Evolutionary conservation across 1,140 invertebrate species (phyloP).

Genomic region (Halictus rubicundus): DNA sequence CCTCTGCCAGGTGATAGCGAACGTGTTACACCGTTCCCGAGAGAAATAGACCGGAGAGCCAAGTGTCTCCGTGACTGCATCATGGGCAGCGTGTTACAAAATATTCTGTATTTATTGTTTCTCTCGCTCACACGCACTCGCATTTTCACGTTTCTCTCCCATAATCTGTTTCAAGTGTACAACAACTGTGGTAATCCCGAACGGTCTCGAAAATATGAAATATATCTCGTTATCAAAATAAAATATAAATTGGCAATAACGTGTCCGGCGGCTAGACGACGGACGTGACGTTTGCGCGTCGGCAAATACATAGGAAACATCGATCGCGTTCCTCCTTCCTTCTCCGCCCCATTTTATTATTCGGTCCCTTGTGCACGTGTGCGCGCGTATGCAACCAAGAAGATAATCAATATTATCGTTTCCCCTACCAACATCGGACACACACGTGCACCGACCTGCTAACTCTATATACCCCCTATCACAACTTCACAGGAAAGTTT

Average conservation of each 20-base stretch:
- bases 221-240: slow-evolving; percentile 71
- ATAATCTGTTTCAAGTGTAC: not conserved
- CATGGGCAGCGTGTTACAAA: slow-evolving; percentile 21
- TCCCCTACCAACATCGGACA: not conserved
- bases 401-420: slow-evolving; percentile 41
- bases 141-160: not conserved
- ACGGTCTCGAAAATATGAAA: slow-evolving; percentile 66
- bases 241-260: slow-evolving; percentile 75
- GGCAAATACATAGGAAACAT: slow-evolving; percentile 70
- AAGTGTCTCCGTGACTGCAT: too few relatives aligned
- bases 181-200: slow-evolving; percentile 47
- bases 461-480: slow-evolving; percentile 16
- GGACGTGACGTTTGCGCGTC: slow-evolving; percentile 46
- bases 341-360: slow-evolving; percentile 12
- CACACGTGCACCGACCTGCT: not conserved
- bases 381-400: not conserved
- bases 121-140: slow-evolving; percentile 9
- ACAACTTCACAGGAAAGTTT: slow-evolving; percentile 34
- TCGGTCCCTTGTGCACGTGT: not conserved
- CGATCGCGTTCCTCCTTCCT: slow-evolving; percentile 54
- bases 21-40: too few relatives aligned
- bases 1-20: too few relatives aligned
- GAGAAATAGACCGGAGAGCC: too few relatives aligned
- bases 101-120: slow-evolving; percentile 24
- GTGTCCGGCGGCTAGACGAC: slow-evolving; percentile 44